These are phyloP conservation scores for Lomographa bimaculata DNA, from an alignment of 2,888 invertebrate genomes.

Conservation along the genomic window DNA sequence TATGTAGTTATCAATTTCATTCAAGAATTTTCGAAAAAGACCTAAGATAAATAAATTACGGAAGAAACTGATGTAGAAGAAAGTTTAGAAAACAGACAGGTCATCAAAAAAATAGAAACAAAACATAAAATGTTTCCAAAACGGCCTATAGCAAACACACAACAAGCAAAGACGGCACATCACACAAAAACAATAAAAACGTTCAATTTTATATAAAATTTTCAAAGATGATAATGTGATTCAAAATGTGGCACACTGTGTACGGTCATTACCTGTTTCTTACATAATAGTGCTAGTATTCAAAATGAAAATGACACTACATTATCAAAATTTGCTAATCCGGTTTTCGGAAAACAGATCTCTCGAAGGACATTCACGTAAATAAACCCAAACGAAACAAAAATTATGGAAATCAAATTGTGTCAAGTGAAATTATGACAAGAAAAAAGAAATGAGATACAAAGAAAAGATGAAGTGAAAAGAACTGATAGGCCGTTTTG, in stretches of 20 bases:
- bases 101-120: conserved; percentile 47
- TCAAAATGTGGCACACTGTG: conserved; percentile 65
- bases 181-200: conserved; percentile 72
- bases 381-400: conserved; percentile 56
- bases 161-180: conserved; percentile 78
- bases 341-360: conserved; percentile 80
- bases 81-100: conserved; percentile 57
- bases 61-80: conserved; percentile 58
- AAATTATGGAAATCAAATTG: conserved; percentile 51
- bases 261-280: conserved; percentile 59
- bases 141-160: conserved; percentile 84
- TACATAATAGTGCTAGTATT: conserved; percentile 63
- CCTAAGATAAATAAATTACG: conserved; percentile 39
- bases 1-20: conserved; percentile 21
- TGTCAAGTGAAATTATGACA: conserved; percentile 68
- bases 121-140: conserved; percentile 75
- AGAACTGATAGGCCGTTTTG: conserved; percentile 84
- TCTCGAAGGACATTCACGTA: conserved; percentile 82
- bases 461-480: conserved; percentile 70
- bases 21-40: conserved; percentile 26
- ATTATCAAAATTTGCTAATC: conserved; percentile 56
- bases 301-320: conserved; percentile 67
- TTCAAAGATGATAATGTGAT: conserved; percentile 62
- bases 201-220: conserved; percentile 57
- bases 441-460: conserved; percentile 62